Evolutionary conservation across 2,113 vertebrate genomes (phyloP), one percentile per base, ranked within the genome.

Genomic region (Gobiocypris rarus): DNA sequence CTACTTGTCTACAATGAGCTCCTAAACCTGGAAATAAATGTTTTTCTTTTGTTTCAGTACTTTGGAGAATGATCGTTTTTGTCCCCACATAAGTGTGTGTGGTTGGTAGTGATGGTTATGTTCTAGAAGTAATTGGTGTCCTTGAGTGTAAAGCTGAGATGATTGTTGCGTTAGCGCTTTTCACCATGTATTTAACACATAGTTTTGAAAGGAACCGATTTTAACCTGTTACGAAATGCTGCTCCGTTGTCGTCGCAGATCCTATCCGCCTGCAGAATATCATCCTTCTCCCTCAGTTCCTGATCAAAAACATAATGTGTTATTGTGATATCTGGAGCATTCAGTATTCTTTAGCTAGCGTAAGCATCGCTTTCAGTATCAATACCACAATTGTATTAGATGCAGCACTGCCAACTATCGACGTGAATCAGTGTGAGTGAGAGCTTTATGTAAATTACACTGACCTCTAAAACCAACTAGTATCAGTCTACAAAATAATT

Each of bases 71-170:
- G 14, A 63, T 41, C 0, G 28, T 50, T 76, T n/a, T 84, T 52
- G 31, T 56, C 31, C 22, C 19, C 45, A 75, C 56, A 59, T 75
- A 61, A 43, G 75, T 17, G 59, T 26, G 22, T 28, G 52, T 50
- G 41, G 13, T 69, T 50, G 65, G 79, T 48, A 58, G 70, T 31
- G 63, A 75, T 41, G 48, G 22, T 75, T 9, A 19, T 75, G 45
- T 54, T 75, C 14, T n/a, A 26, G 48, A 28, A 17, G 45, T 76
- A 65, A 79, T 26, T 17, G 1, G 24, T 41, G 56, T 82, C 71
- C 48, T 78, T 84, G 56, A 70, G 87, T 82, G 77, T 76, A 80
- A 89, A 89, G 69, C 75, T 52, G 63, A 79, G 83, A 85, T 83
- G 14, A 88, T 87, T 81, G 75, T 58, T 61, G 59, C 15, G 9